phyloP scores from a whole-genome alignment of 1,140 invertebrate species.

The Caerostris darwini region DNA sequence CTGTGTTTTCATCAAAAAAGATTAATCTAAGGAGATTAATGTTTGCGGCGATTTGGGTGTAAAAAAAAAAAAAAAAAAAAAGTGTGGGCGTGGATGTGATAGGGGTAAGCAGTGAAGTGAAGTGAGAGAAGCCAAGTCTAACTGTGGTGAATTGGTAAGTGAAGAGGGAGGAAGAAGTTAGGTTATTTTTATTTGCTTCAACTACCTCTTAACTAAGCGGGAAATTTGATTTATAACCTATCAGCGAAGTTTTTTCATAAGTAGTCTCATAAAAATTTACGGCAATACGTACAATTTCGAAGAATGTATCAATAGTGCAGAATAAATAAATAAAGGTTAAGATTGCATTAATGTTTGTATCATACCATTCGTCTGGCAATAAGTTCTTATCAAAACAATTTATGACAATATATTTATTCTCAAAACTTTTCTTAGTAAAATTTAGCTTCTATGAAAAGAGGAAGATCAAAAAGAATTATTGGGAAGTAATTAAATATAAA shows the following conservation, averaged over 20 bases:
- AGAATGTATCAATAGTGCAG: no score
- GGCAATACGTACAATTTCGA: not conserved
- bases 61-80: constrained; percentile 17
- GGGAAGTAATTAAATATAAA: no score
- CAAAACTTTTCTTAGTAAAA: not conserved
- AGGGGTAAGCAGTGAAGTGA: not conserved
- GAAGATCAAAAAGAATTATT: no score
- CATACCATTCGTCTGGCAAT: no score
- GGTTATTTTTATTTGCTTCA: not conserved
- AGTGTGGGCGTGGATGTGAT: not conserved
- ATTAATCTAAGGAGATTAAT: constrained; percentile 78
- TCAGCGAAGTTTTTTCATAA: not conserved
- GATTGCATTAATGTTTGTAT: no score
- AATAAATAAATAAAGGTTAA: no score
- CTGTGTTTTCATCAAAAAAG: constrained; percentile 77
- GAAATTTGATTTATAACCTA: not conserved
- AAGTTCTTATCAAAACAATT: no score
- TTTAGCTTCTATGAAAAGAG: not conserved
- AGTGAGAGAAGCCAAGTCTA: constrained; percentile 3
- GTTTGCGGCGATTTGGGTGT: constrained; percentile 76
- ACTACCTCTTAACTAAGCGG: not conserved
- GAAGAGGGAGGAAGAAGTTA: not conserved
- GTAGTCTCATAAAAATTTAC: no score
- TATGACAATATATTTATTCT: not conserved
- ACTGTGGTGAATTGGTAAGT: not conserved